Percentiles rank a stretch among this genome's conserved stretches.
Conservation (phyloP, 2,797 vertebrate species). For the Tamandua tetradactyla region DNA sequence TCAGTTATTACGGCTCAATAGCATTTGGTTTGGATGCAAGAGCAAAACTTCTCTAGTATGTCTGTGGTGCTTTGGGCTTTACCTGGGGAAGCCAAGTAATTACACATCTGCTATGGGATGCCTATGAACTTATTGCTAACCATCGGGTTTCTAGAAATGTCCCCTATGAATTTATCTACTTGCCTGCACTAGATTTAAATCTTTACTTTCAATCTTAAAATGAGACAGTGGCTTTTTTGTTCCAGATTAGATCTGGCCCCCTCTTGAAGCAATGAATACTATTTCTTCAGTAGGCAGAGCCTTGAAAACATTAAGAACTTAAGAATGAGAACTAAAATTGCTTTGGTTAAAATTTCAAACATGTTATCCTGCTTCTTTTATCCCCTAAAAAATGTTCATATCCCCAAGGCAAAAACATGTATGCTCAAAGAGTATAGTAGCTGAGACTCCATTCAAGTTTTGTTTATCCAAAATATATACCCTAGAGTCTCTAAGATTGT, state of each 20-base stretch:
- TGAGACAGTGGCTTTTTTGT: neutral
- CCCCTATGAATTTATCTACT: neutral
- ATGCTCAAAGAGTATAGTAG: neutral
- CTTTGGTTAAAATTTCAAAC: constrained; percentile 12
- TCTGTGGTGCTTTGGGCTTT: neutral
- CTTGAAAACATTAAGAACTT: constrained; percentile 8
- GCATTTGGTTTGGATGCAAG: neutral
- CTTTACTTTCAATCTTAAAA: constrained; percentile 36
- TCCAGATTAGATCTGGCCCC: neutral
- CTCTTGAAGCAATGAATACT: neutral
- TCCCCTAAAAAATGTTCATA: neutral
- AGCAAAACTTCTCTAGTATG: neutral
- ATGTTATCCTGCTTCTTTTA: neutral
- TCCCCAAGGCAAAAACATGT: neutral
- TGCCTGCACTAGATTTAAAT: neutral
- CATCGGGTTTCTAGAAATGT: neutral
- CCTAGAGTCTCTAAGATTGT: neutral
- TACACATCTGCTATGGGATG: neutral
- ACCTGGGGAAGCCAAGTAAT: neutral
- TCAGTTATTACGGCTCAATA: neutral
- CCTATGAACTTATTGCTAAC: neutral
- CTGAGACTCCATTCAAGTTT: neutral
- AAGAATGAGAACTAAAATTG: constrained; percentile 18
- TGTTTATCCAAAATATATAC: neutral
- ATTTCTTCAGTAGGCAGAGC: neutral